A percentile compares a stretch with the other conserved stretches of the same genome.
phyloP scores from a whole-genome alignment of 2,888 invertebrate genomes.

The Eutolmus rufibarbis region DNA sequence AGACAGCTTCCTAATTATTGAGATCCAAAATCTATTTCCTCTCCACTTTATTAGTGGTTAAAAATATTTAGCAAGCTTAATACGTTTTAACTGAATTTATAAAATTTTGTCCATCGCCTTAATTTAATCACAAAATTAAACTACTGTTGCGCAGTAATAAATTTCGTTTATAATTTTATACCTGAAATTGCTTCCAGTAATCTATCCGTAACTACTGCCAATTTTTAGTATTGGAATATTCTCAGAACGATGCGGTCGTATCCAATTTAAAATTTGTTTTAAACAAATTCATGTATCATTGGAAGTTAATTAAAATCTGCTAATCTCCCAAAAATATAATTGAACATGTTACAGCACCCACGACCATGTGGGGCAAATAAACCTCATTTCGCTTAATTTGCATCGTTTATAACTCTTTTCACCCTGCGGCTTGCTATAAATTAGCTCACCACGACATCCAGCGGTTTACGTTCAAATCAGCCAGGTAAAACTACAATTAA shows the following conservation, averaged over 20 bases:
- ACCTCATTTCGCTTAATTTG: background rate
- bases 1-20: no score
- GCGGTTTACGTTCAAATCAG: background rate
- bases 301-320: conserved; percentile 2
- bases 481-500: background rate
- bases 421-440: background rate
- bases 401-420: background rate
- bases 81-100: background rate
- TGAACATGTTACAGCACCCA: background rate
- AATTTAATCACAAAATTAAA: background rate
- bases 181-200: background rate
- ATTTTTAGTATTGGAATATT: background rate
- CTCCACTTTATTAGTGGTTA: no score
- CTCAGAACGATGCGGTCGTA: background rate
- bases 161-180: background rate
- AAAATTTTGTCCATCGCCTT: background rate
- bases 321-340: background rate
- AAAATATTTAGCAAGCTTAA: background rate
- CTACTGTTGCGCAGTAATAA: background rate
- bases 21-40: background rate
- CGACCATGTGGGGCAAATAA: background rate
- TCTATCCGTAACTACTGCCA: background rate
- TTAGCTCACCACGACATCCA: background rate
- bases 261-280: conserved; percentile 6
- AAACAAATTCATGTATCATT: background rate